These are phyloP conservation scores for Polia nebulosa DNA, from an alignment of 2,888 invertebrate genomes.

Conservation along the genomic window DNA sequence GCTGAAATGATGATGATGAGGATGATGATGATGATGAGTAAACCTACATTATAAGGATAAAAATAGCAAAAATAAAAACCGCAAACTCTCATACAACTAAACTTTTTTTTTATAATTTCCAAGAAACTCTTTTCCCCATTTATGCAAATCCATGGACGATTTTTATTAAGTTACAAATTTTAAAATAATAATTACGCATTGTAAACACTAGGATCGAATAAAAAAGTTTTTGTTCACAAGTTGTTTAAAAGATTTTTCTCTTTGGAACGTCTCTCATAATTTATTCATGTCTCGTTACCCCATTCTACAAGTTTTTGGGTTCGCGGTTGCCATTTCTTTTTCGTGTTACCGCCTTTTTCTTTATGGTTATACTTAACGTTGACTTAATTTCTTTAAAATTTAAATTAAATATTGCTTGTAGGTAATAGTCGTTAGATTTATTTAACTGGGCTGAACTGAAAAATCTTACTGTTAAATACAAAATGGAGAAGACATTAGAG, in stretches of 20 bases:
- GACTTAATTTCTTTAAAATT: slow-evolving; percentile 46
- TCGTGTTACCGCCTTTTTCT: slow-evolving; percentile 51
- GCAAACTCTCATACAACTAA: neutral
- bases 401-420: slow-evolving; percentile 12
- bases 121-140: slow-evolving; percentile 36
- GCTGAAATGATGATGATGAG: too few species aligned
- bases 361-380: slow-evolving; percentile 36
- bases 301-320: slow-evolving; percentile 65
- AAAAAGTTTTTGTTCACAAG: slow-evolving; percentile 64
- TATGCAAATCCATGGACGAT: slow-evolving; percentile 51
- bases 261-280: slow-evolving; percentile 71
- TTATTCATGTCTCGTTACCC: slow-evolving; percentile 74
- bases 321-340: slow-evolving; percentile 58
- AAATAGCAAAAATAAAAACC: neutral
- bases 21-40: too few species aligned
- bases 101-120: neutral
- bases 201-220: slow-evolving; percentile 65
- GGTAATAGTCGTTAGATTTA: neutral
- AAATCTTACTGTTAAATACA: neutral
- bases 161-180: slow-evolving; percentile 62
- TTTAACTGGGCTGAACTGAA: neutral
- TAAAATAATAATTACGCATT: slow-evolving; percentile 66
- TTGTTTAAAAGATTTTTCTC: slow-evolving; percentile 69
- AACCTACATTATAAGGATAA: too few species aligned
- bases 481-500: neutral